Base-by-base conservation (phyloP, 2,888 invertebrate species). In the Noctua janthina region DNA sequence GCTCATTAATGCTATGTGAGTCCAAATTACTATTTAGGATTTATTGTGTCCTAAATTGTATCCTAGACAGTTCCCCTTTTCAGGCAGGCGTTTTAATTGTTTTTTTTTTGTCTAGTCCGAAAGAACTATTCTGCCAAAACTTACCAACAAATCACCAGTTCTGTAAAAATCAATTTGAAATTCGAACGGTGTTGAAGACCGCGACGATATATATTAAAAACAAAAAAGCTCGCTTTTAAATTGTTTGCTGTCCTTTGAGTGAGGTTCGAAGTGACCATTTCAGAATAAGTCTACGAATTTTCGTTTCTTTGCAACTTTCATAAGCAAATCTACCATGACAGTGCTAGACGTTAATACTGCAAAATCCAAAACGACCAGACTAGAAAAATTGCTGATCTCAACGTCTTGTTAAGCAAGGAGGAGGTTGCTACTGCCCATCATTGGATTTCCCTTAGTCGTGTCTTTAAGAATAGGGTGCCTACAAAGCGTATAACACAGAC, bases 1-100 rank as follows among this genome's bases (percentile, higher is more conserved):
- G 76, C 0, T 29, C 87, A 83, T 88, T 88, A 88, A 87, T 78
- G 82, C 83, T 83, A 83, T 78, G 68, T 83, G n/a, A 75, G 83
- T 43, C 75, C 68, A 62, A 71, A 80, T 72, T 64, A 82, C 70
- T 62, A 51, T 67, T 73, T 43, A 76, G 56, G 46, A 87, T 83
- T 87, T 85, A 83, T 87, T 69, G 64, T 82, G 64, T 76, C 78
- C 89, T 83, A 79, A 86, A 82, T 84, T 68, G 67, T 73, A 72
- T 68, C 43, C 72, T 54, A 35, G 67, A 67, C 66, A 51, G 29
- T 43, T 72, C 7, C 64, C 56, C 56, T 20, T 62, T 79, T 43
- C 11, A 59, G 15, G 23, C 29, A 2, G 11, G 64, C 15, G 54
- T 84, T 75, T 79, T 75, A 79, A 66, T 79, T 39, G 39, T 51